Evolutionary conservation across 2,113 vertebrate species (phyloP).

Genomic region (Mystacornis crossleyi): DNA sequence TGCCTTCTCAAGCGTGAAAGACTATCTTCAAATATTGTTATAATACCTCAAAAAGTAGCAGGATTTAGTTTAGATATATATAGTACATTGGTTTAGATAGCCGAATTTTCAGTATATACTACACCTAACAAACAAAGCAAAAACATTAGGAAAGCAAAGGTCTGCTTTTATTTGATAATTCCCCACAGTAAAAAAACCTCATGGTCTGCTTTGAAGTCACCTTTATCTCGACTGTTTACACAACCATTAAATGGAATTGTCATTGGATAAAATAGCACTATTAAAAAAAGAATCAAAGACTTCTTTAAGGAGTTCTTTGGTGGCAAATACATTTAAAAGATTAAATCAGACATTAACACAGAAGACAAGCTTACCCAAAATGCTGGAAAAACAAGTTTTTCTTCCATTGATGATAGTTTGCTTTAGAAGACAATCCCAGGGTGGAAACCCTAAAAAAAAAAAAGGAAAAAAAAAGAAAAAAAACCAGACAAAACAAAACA

Average conservation of each 20-base stretch:
- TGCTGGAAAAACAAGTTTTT: constrained; percentile 15
- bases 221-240: neutral
- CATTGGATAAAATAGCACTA: neutral
- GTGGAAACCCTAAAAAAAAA: neutral
- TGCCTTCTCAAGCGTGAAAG: neutral
- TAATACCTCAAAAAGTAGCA: neutral
- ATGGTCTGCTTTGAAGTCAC: neutral
- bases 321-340: neutral
- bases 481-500: neutral
- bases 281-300: neutral
- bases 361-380: constrained; percentile 33
- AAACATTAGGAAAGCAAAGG: neutral
- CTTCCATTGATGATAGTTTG: constrained; percentile 44
- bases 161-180: neutral
- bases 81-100: neutral
- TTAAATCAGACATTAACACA: neutral
- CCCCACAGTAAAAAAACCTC: neutral
- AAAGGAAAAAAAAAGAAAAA: neutral
- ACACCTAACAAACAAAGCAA: neutral
- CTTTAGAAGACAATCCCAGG: neutral
- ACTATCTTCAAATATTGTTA: neutral
- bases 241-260: neutral
- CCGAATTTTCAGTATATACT: neutral
- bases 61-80: neutral
- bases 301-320: neutral